Evolutionary conservation across 2,888 invertebrate genomes (phyloP), one percentile per base, ranked within the genome.

Genomic region (Eumerus sabulonum): DNA sequence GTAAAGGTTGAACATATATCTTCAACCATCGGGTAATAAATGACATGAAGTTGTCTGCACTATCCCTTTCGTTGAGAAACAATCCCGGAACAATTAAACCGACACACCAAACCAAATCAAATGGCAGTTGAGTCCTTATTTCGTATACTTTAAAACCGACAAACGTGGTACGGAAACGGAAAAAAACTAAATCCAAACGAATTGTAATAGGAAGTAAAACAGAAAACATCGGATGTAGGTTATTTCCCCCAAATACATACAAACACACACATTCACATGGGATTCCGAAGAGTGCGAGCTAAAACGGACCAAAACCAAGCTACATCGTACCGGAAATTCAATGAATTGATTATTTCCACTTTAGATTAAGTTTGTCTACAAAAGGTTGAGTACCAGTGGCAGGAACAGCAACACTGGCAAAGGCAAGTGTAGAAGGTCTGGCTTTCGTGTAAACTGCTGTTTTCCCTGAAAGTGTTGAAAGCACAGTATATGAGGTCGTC

Each of bases 311-410:
- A 57, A n/a, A 56, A 19, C 27, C 47, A 73, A 18, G 38, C n/a
- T 40, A 40, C 11, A n/a, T 9, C 5, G 40, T 40, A 40, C 73
- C 68, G 74, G 79, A 79, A 74, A 64, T 56, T 63, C 64, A 70
- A 64, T 70, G 68, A 79, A 79, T 74, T 74, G 79, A 79, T 79
- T 79, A 74, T 68, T 79, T 79, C 74, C 73, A 79, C 79, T 79
- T 74, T 54, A 70, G 79, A 79, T 79, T 79, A 79, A 79, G 63
- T 63, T 74, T 51, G 67, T 56, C 57, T 71, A 56, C 14, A 53
- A 54, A 71, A 40, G 59, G 42, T 56, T 38, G 27, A 7, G 27
- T 27, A 27, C 27, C 27, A 27, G 27, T 27, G 7, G 27, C 3
- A 27, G 27, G 3, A 27, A 27, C 27, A 27, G n/a, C 11, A 3